These are phyloP conservation scores for Amphiprion clarkii DNA, from an alignment of 2,797 vertebrate species.

Conservation along the genomic window DNA sequence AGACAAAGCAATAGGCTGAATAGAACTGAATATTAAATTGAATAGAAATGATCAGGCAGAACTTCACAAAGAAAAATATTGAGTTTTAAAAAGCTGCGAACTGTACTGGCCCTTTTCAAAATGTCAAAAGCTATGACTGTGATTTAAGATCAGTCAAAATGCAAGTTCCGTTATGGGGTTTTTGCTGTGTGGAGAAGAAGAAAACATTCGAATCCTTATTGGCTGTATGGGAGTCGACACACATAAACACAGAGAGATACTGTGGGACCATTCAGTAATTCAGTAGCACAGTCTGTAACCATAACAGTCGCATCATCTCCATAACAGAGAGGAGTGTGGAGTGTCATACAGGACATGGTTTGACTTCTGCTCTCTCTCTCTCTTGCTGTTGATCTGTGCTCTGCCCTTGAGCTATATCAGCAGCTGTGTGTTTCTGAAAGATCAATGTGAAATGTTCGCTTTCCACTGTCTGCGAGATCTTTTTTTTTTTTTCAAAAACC, in stretches of 20 bases:
- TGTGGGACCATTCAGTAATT: conserved; percentile 39
- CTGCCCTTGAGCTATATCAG: conserved; percentile 43
- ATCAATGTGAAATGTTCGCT: conserved; percentile 22
- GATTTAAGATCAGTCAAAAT: background rate
- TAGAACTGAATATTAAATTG: background rate
- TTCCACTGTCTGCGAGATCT: conserved; percentile 29
- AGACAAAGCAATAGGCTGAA: background rate
- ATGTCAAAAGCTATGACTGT: too few species aligned
- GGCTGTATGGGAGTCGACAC: background rate
- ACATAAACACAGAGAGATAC: conserved; percentile 24
- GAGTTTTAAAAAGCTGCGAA: too few species aligned
- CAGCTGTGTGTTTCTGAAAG: conserved; percentile 57
- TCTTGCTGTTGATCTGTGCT: conserved; percentile 21
- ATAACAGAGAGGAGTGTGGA: conserved; percentile 69
- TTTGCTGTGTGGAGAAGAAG: background rate
- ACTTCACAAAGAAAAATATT: background rate
- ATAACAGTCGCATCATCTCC: conserved; percentile 75
- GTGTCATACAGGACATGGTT: conserved; percentile 52
- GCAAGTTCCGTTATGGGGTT: background rate
- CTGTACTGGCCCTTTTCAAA: too few species aligned
- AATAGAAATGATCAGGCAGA: background rate
- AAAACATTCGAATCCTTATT: background rate
- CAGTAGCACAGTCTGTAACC: conserved; percentile 59
- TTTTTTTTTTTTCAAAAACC: background rate
- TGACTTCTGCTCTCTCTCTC: conserved; percentile 40